phyloP scores from a whole-genome alignment of 37 sponge, comb jelly and placozoan species.

The Halisarca cf. caerulea region DNA sequence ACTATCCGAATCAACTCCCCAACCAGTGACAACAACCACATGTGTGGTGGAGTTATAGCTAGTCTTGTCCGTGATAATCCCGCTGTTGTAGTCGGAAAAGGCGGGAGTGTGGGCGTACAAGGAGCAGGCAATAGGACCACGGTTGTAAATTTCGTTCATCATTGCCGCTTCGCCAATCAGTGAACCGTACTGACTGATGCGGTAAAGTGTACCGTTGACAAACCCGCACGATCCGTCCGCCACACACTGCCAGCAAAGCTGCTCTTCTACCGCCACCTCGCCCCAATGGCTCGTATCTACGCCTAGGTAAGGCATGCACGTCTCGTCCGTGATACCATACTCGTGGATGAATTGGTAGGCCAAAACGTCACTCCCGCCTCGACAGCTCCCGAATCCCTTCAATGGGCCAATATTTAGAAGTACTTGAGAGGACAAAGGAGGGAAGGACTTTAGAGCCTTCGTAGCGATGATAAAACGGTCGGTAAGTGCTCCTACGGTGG shows the following conservation, averaged over 20 bases:
- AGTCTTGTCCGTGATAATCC: constrained; percentile 54
- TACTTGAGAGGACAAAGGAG: constrained; percentile 65
- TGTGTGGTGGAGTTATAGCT: constrained; percentile 73
- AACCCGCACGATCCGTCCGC: constrained; percentile 44
- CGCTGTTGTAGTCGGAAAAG: constrained; percentile 62
- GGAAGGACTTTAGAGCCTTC: constrained; percentile 13
- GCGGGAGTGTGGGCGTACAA: constrained; percentile 73
- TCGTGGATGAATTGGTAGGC: constrained; percentile 77
- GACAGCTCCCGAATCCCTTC: constrained; percentile 34
- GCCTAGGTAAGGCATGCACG: constrained; percentile 73
- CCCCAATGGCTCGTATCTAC: constrained; percentile 67
- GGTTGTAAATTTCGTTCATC: constrained; percentile 74
- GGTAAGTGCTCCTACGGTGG: constrained; percentile 65
- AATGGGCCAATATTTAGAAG: constrained; percentile 47
- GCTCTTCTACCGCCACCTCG: constrained; percentile 50
- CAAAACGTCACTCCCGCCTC: constrained; percentile 59
- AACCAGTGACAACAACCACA: constrained; percentile 70
- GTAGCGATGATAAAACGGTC: constrained; percentile 77
- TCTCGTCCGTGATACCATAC: constrained; percentile 78
- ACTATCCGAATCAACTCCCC: constrained; percentile 42
- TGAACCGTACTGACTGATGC: constrained; percentile 58
- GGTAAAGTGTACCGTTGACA: constrained; percentile 46
- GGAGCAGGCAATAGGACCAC: constrained; percentile 84
- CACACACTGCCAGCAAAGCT: constrained; percentile 71
- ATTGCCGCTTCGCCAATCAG: constrained; percentile 63